Base-by-base conservation (phyloP, 53 echinoderm and acorn worm species). In the Arbacia lixula region DNA sequence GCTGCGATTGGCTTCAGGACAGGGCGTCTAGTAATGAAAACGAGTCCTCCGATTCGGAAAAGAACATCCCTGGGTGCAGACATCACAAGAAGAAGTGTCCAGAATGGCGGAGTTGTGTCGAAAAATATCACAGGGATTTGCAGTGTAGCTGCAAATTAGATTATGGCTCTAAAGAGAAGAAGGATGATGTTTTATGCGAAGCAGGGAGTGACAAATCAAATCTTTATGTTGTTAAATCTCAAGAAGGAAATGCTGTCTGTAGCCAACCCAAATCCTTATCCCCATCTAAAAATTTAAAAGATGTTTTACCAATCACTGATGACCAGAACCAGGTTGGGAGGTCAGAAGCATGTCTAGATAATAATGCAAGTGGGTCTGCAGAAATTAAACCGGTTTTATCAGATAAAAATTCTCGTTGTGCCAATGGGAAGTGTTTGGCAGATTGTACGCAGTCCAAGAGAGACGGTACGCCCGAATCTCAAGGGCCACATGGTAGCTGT, bases 1-100 rank as follows among this genome's bases (percentile, higher is more conserved):
- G 75, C 68, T 83, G 89, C n/a, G 60, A 78, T n/a, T 78, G 79
- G 79, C 60, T 78, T 25, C 79, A 60, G 16, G 60, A 40, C 11
- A n/a, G 17, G 12, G 36, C 34, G 2, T 78, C 58, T 2, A 39
- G 79, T 10, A 41, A 39, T 39, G 64, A 64, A 32, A 9, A 31
- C 9, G 40, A 57, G 25, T 78, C 79, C 29, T 78, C 58, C 0
- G 79, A 78, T 39, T 78, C 79, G 3, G 79, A 78, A 29, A 78
- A 38, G n/a, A 38, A 38, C 25, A 21, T 9, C 36, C 19, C 36
- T 6, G 16, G 9, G 2, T 60, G 40, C 21, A 78, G 39, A 40
- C 14, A 10, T 25, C 58, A 57, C 27, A 78, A 38, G 27, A 78
- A 60, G n/a, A 78, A 43, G 39, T 78, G 79, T 60, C 14, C 26